These are phyloP conservation scores for Drosophila kepulauana DNA, from an alignment of 1,140 invertebrate genomes.

Conservation along the genomic window DNA sequence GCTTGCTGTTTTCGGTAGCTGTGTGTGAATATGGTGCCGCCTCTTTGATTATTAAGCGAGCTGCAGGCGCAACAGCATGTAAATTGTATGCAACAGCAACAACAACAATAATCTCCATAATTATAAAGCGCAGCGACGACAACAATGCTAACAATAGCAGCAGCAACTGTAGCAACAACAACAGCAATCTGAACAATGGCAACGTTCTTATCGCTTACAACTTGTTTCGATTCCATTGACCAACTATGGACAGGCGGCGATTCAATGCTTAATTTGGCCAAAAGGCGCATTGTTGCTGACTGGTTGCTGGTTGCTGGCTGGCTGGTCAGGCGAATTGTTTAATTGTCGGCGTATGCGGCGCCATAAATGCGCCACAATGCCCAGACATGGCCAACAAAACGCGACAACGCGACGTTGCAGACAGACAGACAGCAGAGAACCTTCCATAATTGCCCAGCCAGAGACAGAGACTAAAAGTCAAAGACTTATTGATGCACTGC, in stretches of 20 bases:
- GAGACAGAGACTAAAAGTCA: background rate
- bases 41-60: conserved; percentile 48
- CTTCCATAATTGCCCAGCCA: conserved; percentile 46
- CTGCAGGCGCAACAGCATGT: conserved; percentile 53
- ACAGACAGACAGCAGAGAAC: conserved; percentile 19
- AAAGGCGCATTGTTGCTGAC: conserved; percentile 63
- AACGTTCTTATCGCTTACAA: conserved; percentile 78
- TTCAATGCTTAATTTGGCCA: conserved; percentile 72
- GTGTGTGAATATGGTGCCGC: conserved; percentile 62
- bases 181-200: conserved; percentile 53
- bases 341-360: conserved; percentile 79
- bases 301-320: conserved; percentile 25
- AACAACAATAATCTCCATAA: conserved; percentile 70
- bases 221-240: conserved; percentile 81
- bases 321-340: conserved; percentile 67
- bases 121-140: conserved; percentile 63
- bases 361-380: conserved; percentile 78
- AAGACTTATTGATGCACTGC: conserved; percentile 50
- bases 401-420: conserved; percentile 12
- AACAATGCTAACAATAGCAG: conserved; percentile 52
- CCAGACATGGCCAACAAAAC: conserved; percentile 21
- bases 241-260: conserved; percentile 67
- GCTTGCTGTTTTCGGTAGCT: conserved; percentile 60
- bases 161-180: conserved; percentile 26
- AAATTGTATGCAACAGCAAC: conserved; percentile 42